These are phyloP conservation scores for Idris sp. DNA, from an alignment of 1,140 invertebrate species.

Conservation along the genomic window DNA sequence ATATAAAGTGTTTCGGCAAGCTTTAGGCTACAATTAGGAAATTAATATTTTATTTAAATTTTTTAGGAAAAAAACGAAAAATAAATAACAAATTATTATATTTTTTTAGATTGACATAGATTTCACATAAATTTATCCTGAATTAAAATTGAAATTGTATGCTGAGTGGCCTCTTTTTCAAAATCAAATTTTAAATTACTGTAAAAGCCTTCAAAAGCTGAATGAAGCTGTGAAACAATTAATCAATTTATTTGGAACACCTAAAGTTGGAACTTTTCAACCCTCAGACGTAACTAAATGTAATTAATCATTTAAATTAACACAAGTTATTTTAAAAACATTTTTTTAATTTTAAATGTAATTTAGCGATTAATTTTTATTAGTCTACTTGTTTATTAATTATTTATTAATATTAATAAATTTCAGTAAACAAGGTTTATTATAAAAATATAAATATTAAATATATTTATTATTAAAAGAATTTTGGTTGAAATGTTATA, in stretches of 20 bases:
- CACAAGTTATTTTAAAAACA: no score
- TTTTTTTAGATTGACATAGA: conserved; percentile 24
- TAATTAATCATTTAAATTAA: no score
- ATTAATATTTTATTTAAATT: neutral
- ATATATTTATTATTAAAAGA: neutral
- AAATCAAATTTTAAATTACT: conserved; percentile 2
- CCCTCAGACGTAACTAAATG: no score
- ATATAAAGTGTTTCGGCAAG: conserved; percentile 24
- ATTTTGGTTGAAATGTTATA: neutral
- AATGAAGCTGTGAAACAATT: conserved; percentile 5
- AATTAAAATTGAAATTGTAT: conserved; percentile 15
- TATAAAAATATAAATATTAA: neutral
- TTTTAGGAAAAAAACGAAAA: neutral
- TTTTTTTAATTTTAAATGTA: no score
- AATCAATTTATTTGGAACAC: neutral
- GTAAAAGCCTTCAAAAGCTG: neutral
- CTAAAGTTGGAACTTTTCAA: neutral
- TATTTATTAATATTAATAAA: no score
- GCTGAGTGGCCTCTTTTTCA: conserved; percentile 9
- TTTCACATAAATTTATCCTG: conserved; percentile 23
- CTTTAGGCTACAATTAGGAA: conserved; percentile 27
- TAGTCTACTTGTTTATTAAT: no score
- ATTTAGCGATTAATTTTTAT: no score
- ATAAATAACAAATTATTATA: no score
- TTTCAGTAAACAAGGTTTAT: no score